Conservation (phyloP, 2,797 vertebrate species). For the Leptoclinus maculatus region DNA sequence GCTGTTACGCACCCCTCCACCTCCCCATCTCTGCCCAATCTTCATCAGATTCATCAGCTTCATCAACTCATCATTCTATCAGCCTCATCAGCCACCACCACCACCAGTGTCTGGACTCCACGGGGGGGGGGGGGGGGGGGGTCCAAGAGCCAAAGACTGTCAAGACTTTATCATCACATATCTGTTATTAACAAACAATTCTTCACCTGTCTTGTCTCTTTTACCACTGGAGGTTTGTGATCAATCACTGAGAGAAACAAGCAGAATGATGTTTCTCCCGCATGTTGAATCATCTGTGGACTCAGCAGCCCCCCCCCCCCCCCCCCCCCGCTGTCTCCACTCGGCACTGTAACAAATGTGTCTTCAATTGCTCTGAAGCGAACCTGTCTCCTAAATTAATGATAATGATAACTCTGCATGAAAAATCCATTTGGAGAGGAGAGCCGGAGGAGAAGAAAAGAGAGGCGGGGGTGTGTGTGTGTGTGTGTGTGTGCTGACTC, state of each 20-base stretch:
- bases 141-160: too few relatives aligned
- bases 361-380: conserved; percentile 70
- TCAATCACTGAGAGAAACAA: conserved; percentile 6
- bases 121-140: too few relatives aligned
- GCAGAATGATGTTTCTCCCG: conserved; percentile 28
- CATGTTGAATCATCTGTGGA: conserved; percentile 24
- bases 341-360: conserved; percentile 68
- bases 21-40: too few relatives aligned
- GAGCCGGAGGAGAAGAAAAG: conserved; percentile 61
- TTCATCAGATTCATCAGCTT: too few relatives aligned
- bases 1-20: too few relatives aligned
- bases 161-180: too few relatives aligned
- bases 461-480: not conserved
- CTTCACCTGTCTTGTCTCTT: not conserved
- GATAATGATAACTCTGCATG: conserved; percentile 74
- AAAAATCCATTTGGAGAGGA: conserved; percentile 73
- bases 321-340: conserved; percentile 20
- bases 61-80: too few relatives aligned
- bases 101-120: too few relatives aligned
- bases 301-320: not conserved
- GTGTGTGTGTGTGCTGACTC: not conserved
- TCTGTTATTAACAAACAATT: too few relatives aligned
- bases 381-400: conserved; percentile 76
- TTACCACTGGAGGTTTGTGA: not conserved
- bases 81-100: too few relatives aligned